A percentile compares a stretch with the other conserved stretches of the same genome.
phyloP scores from a whole-genome alignment of 2,113 vertebrate species.

The Prionailurus bengalensis region DNA sequence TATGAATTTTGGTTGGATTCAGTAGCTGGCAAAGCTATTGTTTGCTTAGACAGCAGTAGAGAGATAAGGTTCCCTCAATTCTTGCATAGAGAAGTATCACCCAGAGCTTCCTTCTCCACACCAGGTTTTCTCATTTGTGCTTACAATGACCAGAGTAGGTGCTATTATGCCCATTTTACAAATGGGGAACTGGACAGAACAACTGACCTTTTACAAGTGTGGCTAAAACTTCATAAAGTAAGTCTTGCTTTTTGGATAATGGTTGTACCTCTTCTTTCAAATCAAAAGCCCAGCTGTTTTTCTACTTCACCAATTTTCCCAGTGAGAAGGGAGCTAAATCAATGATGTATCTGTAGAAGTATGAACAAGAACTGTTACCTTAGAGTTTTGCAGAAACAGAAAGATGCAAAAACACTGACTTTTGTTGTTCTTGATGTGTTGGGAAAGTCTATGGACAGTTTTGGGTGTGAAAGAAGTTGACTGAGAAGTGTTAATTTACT shows the following conservation, averaged over 20 bases:
- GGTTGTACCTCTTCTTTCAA: slow-evolving; percentile 20
- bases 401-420: slow-evolving; percentile 15
- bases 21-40: not conserved
- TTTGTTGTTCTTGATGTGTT: slow-evolving; percentile 51
- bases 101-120: not conserved
- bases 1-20: slow-evolving; percentile 37
- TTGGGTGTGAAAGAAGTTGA: slow-evolving; percentile 67
- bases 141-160: not conserved
- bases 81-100: not conserved
- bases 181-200: not conserved
- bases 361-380: not conserved
- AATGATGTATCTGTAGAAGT: not conserved
- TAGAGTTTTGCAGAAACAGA: slow-evolving; percentile 49
- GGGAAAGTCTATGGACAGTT: slow-evolving; percentile 60
- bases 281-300: slow-evolving; percentile 53
- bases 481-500: slow-evolving; percentile 73
- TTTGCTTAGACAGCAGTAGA: slow-evolving; percentile 33
- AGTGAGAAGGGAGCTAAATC: slow-evolving; percentile 25
- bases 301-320: slow-evolving; percentile 57
- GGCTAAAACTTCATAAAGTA: not conserved
- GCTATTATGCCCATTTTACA: not conserved
- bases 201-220: not conserved
- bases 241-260: slow-evolving; percentile 48
- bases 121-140: not conserved
- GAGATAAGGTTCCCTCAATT: not conserved